Evolutionary conservation across 1,140 invertebrate genomes (phyloP), one percentile per base, ranked within the genome.

Genomic region (Lasioglossum albipes): DNA sequence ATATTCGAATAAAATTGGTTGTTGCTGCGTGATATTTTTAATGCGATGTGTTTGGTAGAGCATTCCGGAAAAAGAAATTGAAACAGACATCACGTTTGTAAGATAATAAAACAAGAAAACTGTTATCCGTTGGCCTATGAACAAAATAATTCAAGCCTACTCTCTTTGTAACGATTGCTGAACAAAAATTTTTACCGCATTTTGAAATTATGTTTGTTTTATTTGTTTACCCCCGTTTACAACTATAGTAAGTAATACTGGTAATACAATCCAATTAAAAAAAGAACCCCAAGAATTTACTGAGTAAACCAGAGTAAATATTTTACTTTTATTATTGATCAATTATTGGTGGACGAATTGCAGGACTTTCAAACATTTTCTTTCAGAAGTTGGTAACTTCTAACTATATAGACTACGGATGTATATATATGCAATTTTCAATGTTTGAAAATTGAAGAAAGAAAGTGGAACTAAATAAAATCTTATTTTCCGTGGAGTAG

Each of bases 131-230:
- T 64, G 79, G 71, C 79, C 65, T 75, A 31, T 52, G 79, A 61
- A 13, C 54, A 52, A 75, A 80, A 62, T 42, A 69, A 64, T 77
- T 78, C 41, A 78, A 71, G 75, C n/a, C 59, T 71, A 70, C n/a
- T 54, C 18, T 72, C 27, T 78, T 64, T 78, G 75, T 78, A 71
- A 71, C 41, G 13, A 78, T 16, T 78, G 75, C 71, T 72, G 71
- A 16, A 13, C 12, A 52, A 71, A 78, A 78, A 41, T 78, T 71
- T 71, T 78, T 41, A 78, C 70, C 45, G 18, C n/a, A 78, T 65
- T 78, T 78, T 77, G 36, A 20, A 77, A 68, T 2, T 3, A 69
- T 57, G 9, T 54, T 18, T 20, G 36, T 27, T 45, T 13, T 42
- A n/a, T 42, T 49, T 65, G 18, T 54, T 6, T 18, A 41, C 16